phyloP scores from a whole-genome alignment of 2,113 vertebrate species.

The Athene noctua region DNA sequence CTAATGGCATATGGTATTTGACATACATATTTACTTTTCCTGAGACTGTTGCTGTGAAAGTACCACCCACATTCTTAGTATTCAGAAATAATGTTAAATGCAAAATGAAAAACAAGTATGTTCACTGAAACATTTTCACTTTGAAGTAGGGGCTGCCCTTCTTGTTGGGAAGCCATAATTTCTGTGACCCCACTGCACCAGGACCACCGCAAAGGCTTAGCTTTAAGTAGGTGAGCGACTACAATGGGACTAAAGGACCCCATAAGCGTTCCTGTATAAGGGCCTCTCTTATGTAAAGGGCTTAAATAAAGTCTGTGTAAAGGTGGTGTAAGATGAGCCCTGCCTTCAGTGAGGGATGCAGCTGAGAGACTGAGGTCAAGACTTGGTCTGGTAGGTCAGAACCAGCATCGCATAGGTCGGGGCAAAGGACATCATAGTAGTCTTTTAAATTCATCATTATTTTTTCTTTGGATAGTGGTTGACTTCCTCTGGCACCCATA shows the following conservation, averaged over 20 bases:
- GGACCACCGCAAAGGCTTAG: background rate
- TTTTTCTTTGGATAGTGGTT: background rate
- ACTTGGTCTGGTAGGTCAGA: background rate
- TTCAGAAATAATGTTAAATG: background rate
- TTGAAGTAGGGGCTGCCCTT: background rate
- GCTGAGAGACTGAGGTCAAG: background rate
- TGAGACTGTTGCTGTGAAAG: background rate
- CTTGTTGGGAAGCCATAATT: accelerated
- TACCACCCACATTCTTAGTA: background rate
- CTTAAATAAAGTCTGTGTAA: background rate
- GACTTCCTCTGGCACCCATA: background rate
- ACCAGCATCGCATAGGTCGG: background rate
- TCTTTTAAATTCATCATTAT: background rate
- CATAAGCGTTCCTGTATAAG: background rate
- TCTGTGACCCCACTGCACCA: background rate
- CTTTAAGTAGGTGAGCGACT: background rate
- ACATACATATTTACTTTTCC: background rate
- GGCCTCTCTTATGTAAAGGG: background rate
- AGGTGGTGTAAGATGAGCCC: accelerated
- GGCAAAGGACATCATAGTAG: background rate
- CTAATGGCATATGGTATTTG: background rate
- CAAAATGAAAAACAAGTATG: background rate
- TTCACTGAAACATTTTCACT: background rate
- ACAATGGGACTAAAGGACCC: background rate
- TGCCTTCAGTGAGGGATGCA: background rate